phyloP scores from a whole-genome alignment of 2,888 invertebrate genomes.

The Leptopilina drosophilae region DNA sequence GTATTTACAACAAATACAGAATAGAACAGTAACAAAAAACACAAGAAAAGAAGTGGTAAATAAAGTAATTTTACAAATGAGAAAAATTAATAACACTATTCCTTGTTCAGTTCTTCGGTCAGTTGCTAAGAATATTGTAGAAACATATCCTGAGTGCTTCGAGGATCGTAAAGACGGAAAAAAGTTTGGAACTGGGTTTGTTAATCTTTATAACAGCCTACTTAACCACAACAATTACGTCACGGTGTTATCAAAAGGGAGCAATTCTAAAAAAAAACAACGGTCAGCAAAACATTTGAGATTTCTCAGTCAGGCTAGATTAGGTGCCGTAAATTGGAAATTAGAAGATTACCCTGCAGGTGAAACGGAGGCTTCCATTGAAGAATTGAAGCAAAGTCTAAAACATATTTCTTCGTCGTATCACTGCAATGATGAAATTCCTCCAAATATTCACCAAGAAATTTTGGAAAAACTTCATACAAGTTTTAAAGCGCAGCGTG shows the following conservation, averaged over 20 bases:
- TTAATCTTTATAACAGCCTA: neutral
- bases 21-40: too few relatives aligned
- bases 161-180: neutral
- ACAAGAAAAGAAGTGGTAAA: neutral
- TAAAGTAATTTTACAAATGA: constrained; percentile 4
- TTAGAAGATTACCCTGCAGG: neutral
- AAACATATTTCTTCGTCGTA: neutral
- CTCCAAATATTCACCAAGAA: neutral
- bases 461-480: neutral
- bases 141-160: neutral
- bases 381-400: neutral
- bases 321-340: neutral
- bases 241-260: neutral
- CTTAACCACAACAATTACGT: neutral
- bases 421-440: neutral
- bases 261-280: too few relatives aligned
- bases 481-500: constrained; percentile 2
- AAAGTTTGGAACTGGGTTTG: neutral
- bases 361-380: neutral
- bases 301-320: neutral
- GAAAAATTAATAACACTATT: neutral
- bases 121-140: neutral
- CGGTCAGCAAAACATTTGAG: neutral
- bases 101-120: neutral
- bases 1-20: too few relatives aligned